Evolutionary conservation across 2,797 vertebrate genomes (phyloP).

Genomic region (Hemibagrus guttatus): DNA sequence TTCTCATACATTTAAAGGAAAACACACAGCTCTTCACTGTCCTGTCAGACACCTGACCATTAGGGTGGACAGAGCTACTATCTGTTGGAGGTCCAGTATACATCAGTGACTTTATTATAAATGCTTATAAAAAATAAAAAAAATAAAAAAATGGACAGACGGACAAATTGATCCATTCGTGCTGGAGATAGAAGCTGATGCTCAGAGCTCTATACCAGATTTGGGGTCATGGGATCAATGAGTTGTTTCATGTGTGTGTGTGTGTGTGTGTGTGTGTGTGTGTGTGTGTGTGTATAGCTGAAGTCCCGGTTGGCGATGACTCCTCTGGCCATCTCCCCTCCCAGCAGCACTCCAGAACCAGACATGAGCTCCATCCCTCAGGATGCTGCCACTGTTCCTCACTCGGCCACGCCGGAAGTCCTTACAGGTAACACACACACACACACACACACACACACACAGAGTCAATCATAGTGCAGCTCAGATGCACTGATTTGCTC

Average conservation of each 20-base stretch:
- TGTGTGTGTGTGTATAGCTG: conserved; percentile 74
- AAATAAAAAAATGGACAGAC: neutral
- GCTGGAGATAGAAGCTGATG: neutral
- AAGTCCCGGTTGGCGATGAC: conserved; percentile 89
- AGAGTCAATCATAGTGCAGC: neutral
- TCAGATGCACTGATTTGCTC: neutral
- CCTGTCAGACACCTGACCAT: too few species aligned
- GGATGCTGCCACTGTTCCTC: conserved; percentile 90
- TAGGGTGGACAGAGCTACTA: neutral
- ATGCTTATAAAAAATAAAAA: neutral
- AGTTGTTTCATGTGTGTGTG: neutral
- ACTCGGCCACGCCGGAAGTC: conserved; percentile 83
- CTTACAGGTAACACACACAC: conserved; percentile 78
- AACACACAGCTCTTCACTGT: too few species aligned
- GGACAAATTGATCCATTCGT: neutral
- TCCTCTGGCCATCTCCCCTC: conserved; percentile 86
- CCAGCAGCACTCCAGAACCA: conserved; percentile 87
- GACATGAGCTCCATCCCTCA: conserved; percentile 92
- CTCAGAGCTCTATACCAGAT: neutral
- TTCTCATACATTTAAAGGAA: too few species aligned
- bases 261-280: neutral
- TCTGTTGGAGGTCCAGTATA: neutral
- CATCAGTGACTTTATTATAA: neutral
- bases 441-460: conserved; percentile 32
- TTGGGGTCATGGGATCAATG: neutral